Conservation (phyloP, 2,888 invertebrate species). For the Craniophora ligustri region DNA sequence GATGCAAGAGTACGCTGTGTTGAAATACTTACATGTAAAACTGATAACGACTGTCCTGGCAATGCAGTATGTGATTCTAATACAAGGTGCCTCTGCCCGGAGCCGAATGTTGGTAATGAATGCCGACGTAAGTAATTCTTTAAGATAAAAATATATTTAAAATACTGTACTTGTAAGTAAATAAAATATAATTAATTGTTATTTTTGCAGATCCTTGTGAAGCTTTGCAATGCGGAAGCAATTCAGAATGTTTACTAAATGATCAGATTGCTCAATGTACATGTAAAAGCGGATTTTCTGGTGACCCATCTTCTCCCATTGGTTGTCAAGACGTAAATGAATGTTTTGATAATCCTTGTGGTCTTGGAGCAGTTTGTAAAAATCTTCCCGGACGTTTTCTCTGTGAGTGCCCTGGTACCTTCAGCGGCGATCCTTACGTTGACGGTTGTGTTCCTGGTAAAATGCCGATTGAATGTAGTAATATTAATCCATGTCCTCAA, state of each 20-base stretch:
- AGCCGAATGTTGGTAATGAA: constrained; percentile 96
- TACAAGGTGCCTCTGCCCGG: constrained; percentile 95
- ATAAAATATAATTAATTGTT: constrained; percentile 10
- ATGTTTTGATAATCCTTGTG: constrained; percentile 94
- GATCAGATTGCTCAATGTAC: constrained; percentile 95
- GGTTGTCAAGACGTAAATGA: constrained; percentile 97
- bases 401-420: constrained; percentile 96
- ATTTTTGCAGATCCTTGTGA: constrained; percentile 95
- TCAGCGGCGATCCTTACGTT: constrained; percentile 93
- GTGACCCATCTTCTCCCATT: constrained; percentile 89
- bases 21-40: constrained; percentile 93
- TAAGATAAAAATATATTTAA: neutral
- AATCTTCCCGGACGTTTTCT: constrained; percentile 95
- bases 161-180: neutral
- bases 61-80: constrained; percentile 95
- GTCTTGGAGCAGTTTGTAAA: constrained; percentile 94
- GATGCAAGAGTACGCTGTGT: constrained; percentile 94
- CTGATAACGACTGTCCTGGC: constrained; percentile 94
- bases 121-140: constrained; percentile 94
- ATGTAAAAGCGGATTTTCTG: constrained; percentile 94
- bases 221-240: constrained; percentile 94
- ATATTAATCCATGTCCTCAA: constrained; percentile 92
- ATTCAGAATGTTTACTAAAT: constrained; percentile 95
- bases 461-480: constrained; percentile 92
- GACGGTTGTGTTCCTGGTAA: constrained; percentile 92